These are phyloP conservation scores for Cerceris ruficornis DNA, from an alignment of 2,888 invertebrate genomes.

Conservation along the genomic window DNA sequence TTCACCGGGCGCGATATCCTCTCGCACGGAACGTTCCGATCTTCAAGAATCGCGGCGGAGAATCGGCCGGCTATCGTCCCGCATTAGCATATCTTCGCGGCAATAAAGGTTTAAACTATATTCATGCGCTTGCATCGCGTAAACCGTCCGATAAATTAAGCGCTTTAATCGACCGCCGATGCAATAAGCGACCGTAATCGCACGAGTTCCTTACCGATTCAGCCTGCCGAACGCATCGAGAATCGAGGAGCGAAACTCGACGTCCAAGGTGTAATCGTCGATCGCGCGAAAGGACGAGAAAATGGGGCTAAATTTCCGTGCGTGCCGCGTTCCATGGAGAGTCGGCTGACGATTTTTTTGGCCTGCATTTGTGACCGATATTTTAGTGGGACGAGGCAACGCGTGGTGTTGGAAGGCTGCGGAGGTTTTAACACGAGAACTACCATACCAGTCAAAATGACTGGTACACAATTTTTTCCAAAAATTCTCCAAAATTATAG, in stretches of 20 bases:
- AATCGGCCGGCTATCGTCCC: constrained; percentile 54
- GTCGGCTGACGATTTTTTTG: no score
- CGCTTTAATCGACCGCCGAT: constrained; percentile 61
- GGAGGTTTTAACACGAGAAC: no score
- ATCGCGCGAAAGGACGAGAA: background rate
- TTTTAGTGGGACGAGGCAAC: no score
- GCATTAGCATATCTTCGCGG: constrained; percentile 64
- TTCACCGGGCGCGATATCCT: constrained; percentile 18
- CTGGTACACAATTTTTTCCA: no score
- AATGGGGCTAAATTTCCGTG: background rate
- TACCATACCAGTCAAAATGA: no score
- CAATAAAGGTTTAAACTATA: constrained; percentile 56
- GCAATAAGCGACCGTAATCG: constrained; percentile 64
- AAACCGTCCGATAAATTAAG: constrained; percentile 63
- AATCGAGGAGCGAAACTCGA: background rate
- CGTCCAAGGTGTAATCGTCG: background rate
- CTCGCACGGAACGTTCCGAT: constrained; percentile 23
- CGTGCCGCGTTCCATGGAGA: no score
- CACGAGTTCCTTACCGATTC: constrained; percentile 49
- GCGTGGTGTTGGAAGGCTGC: no score
- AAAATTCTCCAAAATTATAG: no score
- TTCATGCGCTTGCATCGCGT: constrained; percentile 34
- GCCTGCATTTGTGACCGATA: no score
- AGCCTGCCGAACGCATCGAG: constrained; percentile 14
- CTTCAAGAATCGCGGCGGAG: constrained; percentile 32